Evolutionary conservation across 1,140 invertebrate species (phyloP).

Genomic region (Dendroctonus valens): DNA sequence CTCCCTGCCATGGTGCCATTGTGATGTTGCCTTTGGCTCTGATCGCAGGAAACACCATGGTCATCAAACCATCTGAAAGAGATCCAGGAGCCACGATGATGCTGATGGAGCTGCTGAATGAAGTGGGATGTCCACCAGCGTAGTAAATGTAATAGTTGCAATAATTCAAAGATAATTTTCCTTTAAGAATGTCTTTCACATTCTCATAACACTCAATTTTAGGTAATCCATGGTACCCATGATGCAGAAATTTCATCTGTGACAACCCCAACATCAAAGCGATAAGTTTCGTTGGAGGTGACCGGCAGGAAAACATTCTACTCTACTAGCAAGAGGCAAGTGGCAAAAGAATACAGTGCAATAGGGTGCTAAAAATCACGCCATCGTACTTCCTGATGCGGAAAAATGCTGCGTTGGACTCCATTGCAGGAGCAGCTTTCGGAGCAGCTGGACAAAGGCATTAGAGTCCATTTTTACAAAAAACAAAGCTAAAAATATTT

Average conservation of each 20-base stretch:
- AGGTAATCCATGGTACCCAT: constrained; percentile 91
- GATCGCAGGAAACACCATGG: constrained; percentile 83
- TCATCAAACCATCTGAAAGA: constrained; percentile 91
- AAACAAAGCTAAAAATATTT: constrained; percentile 1
- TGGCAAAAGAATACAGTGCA: constrained; percentile 96
- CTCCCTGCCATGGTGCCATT: constrained; percentile 99
- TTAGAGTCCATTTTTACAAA: background rate
- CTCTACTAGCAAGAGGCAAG: constrained; percentile 74
- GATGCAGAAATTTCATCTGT: constrained; percentile 94
- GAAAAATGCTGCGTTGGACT: constrained; percentile 96
- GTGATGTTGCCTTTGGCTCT: constrained; percentile 96
- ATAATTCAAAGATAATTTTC: too few relatives aligned
- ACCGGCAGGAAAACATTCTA: constrained; percentile 96
- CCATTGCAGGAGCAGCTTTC: constrained; percentile 93
- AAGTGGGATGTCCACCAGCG: constrained; percentile 90
- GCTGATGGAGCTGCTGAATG: constrained; percentile 82
- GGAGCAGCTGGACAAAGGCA: constrained; percentile 86
- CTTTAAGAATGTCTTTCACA: too few relatives aligned
- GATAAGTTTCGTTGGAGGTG: constrained; percentile 98
- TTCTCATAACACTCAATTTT: constrained; percentile 12
- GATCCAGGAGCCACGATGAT: constrained; percentile 96
- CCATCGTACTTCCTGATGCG: constrained; percentile 94
- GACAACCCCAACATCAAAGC: constrained; percentile 95
- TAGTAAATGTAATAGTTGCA: constrained; percentile 84
- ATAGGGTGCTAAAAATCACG: constrained; percentile 99